Evolutionary conservation across 2,113 vertebrate genomes (phyloP).

Genomic region (Sterna hirundo): DNA sequence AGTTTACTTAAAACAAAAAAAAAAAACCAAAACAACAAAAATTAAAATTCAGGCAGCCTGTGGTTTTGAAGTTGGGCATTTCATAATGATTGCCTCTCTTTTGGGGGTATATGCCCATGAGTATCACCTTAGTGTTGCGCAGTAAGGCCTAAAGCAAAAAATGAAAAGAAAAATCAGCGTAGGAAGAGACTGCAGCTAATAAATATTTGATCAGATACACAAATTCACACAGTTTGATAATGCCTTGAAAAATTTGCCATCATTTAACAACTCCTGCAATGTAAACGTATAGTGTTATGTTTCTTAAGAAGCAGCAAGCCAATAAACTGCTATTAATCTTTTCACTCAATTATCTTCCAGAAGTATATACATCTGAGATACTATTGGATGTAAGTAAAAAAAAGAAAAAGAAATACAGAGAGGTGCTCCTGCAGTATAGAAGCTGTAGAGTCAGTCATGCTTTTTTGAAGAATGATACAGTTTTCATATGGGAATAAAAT

Average conservation of each 20-base stretch:
- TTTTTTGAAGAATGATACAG: background rate
- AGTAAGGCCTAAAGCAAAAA: slow-evolving; percentile 53
- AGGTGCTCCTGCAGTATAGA: background rate
- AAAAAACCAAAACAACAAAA: background rate
- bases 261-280: slow-evolving; percentile 63
- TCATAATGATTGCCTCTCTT: slow-evolving; percentile 49
- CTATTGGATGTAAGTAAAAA: background rate
- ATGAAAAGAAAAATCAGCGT: slow-evolving; percentile 52
- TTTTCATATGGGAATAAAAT: background rate
- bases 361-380: background rate
- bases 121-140: slow-evolving; percentile 26
- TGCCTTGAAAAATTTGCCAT: slow-evolving; percentile 70
- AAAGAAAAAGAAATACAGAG: background rate
- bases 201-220: slow-evolving; percentile 79
- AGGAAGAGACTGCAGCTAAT: slow-evolving; percentile 72
- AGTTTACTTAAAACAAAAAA: slow-evolving; percentile 8
- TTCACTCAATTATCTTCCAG: background rate
- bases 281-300: background rate
- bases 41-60: slow-evolving; percentile 23
- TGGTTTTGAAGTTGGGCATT: slow-evolving; percentile 55
- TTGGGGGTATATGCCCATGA: slow-evolving; percentile 38
- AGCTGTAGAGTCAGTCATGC: background rate
- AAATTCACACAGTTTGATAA: slow-evolving; percentile 77
- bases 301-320: slow-evolving; percentile 1
- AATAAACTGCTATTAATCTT: background rate